Percentiles rank a stretch among this genome's conserved stretches.
phyloP scores from a whole-genome alignment of 2,888 invertebrate genomes.

The Sinodicranocentrus sp. region DNA sequence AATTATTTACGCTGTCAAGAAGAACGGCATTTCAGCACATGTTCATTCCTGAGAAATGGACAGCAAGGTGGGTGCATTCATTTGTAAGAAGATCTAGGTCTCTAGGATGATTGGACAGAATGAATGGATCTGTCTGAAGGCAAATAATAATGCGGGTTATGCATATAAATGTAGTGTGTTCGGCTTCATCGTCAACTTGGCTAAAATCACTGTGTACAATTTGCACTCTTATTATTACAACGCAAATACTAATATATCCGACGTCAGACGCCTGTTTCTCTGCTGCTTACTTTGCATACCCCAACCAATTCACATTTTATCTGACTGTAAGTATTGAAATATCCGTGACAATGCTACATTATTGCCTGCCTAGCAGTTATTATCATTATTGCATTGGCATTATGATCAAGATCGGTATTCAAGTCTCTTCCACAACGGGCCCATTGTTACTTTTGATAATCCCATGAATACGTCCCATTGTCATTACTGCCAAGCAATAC shows the following conservation, averaged over 20 bases:
- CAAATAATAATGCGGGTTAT: neutral
- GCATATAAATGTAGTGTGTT: neutral
- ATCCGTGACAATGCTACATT: conserved; percentile 20
- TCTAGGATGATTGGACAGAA: conserved; percentile 72
- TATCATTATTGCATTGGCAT: conserved; percentile 10
- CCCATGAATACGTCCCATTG: conserved; percentile 14
- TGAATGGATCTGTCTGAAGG: conserved; percentile 44
- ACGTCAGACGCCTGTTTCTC: neutral
- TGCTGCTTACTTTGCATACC: too few species aligned
- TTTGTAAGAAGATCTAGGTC: conserved; percentile 63
- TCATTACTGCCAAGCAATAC: neutral
- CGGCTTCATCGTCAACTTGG: neutral
- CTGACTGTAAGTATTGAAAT: too few species aligned
- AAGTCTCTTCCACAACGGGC: conserved; percentile 34
- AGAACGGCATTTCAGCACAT: too few species aligned
- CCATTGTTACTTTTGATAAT: conserved; percentile 30
- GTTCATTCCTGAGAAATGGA: too few species aligned
- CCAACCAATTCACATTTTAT: too few species aligned
- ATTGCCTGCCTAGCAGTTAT: neutral
- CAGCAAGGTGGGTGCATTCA: neutral
- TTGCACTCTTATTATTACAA: neutral
- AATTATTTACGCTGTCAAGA: too few species aligned
- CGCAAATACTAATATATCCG: too few species aligned
- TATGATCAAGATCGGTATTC: conserved; percentile 6
- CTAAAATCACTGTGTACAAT: neutral